Evolutionary conservation across 2,797 vertebrate genomes (phyloP).

Genomic region (Pseudochromis fuscus): DNA sequence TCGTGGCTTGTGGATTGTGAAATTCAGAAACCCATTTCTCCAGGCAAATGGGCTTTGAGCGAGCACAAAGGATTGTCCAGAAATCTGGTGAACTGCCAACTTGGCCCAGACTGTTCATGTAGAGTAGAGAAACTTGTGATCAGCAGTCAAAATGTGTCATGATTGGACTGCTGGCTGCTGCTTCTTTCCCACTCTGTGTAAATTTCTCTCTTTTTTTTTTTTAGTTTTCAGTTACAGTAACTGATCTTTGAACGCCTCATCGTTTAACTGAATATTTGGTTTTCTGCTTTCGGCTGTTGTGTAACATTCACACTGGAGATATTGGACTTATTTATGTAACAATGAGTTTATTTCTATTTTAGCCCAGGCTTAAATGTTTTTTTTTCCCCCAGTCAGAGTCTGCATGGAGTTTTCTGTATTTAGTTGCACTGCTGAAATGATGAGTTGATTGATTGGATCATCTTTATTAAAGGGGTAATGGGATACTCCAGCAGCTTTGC

Average conservation of each 20-base stretch:
- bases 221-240: constrained; percentile 22
- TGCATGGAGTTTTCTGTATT: background rate
- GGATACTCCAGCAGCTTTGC: background rate
- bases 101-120: constrained; percentile 45
- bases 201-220: too few relatives aligned
- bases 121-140: constrained; percentile 62
- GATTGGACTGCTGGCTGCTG: constrained; percentile 27
- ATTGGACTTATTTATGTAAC: constrained; percentile 31
- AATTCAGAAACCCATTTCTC: background rate
- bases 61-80: constrained; percentile 51
- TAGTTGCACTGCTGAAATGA: too few relatives aligned
- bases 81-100: constrained; percentile 34
- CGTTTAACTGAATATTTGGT: background rate
- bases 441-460: too few relatives aligned
- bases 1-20: constrained; percentile 5
- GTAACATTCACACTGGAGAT: constrained; percentile 26
- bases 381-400: background rate
- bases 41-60: constrained; percentile 16
- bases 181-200: constrained; percentile 28
- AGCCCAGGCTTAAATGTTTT: background rate
- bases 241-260: constrained; percentile 5
- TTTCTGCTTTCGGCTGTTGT: constrained; percentile 30
- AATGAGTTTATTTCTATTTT: constrained; percentile 8
- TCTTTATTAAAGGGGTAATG: background rate
- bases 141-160: constrained; percentile 54